Percentiles rank a stretch among this genome's conserved stretches.
Conservation (phyloP, 2,113 vertebrate species). For the Tupaia tana region DNA sequence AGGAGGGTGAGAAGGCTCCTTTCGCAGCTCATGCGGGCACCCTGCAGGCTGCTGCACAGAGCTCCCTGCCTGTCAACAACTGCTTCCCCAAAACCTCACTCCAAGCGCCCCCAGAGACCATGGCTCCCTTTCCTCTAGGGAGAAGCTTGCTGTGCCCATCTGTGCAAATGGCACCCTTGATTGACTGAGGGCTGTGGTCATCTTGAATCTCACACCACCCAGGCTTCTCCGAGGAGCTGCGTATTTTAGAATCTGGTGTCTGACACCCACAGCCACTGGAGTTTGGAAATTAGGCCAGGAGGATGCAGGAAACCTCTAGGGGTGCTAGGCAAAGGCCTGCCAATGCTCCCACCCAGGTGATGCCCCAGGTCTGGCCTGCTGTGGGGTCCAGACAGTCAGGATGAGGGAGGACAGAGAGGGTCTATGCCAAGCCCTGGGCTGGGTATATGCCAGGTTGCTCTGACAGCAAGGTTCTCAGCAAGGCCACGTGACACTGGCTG, state of each 20-base stretch:
- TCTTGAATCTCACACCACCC: not conserved
- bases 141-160: not conserved
- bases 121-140: not conserved
- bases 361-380: not conserved
- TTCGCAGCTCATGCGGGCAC: not conserved
- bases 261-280: not conserved
- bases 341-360: rapidly evolving
- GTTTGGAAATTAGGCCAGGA: not conserved
- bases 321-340: not conserved
- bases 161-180: not conserved
- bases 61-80: not conserved
- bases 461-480: not conserved
- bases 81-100: not conserved
- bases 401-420: not conserved
- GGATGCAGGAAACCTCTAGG: not conserved
- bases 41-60: not conserved
- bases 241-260: not conserved
- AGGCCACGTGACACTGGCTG: not conserved
- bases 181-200: not conserved
- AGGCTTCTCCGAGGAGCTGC: not conserved
- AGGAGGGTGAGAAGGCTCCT: rapidly evolving
- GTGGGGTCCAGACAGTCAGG: not conserved
- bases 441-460: not conserved
- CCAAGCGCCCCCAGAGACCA: too few species aligned
- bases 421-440: not conserved